Percentiles rank a stretch among this genome's conserved stretches.
phyloP scores from a whole-genome alignment of 2,888 invertebrate genomes.

The Spilosoma lubricipeda region DNA sequence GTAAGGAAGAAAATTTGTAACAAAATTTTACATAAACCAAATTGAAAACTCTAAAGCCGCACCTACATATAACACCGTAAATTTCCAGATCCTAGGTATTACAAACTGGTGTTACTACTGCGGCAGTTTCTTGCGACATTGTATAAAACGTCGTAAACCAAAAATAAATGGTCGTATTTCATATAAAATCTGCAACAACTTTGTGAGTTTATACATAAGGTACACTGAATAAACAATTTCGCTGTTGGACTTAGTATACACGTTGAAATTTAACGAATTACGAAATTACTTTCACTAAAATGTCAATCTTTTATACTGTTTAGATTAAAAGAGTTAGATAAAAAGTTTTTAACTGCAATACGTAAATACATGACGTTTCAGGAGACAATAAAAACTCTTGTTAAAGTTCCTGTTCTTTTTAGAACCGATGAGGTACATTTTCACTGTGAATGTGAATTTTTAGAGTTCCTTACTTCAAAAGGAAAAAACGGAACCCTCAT shows the following conservation, averaged over 20 bases:
- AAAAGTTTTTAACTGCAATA: background rate
- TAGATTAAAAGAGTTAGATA: background rate
- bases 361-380: too few species aligned
- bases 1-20: background rate
- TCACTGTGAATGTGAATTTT: too few species aligned
- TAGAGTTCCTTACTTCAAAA: too few species aligned
- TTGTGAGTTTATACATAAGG: constrained; percentile 18
- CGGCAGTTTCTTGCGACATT: constrained; percentile 4
- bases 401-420: too few species aligned
- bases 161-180: constrained; percentile 12
- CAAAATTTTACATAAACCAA: background rate
- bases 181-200: constrained; percentile 9
- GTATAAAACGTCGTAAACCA: constrained; percentile 24
- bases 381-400: too few species aligned
- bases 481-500: too few species aligned
- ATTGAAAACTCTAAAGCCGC: background rate
- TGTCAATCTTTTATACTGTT: background rate
- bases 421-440: too few species aligned
- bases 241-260: constrained; percentile 23
- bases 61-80: background rate
- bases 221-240: constrained; percentile 33
- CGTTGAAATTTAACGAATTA: background rate
- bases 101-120: background rate
- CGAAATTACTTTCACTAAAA: background rate
- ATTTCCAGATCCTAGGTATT: constrained; percentile 8